Base-by-base conservation (phyloP, 2,797 vertebrate genomes). In the Melanotaenia parkinsoni region DNA sequence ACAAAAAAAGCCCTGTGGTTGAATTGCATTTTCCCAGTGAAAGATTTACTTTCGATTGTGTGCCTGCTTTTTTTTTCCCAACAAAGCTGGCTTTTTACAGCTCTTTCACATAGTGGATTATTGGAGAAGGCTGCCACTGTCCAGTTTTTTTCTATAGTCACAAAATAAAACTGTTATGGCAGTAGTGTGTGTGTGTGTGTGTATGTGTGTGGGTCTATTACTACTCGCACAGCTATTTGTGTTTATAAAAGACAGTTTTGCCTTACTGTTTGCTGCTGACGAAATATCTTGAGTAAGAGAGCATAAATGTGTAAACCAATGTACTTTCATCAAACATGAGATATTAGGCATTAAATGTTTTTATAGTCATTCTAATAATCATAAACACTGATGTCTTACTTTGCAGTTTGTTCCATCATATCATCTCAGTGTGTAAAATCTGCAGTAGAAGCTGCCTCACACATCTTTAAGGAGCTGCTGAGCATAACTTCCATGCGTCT, bases 21-120 rank as follows among this genome's bases (percentile, higher is more conserved):
- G 82, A 80, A 78, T 84, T 90, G 71, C 20, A n/a, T 86, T 90
- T 86, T 81, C 79, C 71, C 79, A 82, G 62, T 76, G 66, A 88
- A 85, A 88, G 78, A 85, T 88, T 87, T 86, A 72, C 74, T 81
- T 80, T 83, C 18, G 65, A 85, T 86, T 86, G 77, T 89, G 74
- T 43, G 74, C 62, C 74, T 74, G 43, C 68, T 80, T 84, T 87
- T 80, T 4, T 22, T 22, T 9, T 20, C 11, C 7, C n/a, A 66
- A 70, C 63, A 70, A 71, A 78, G 81, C 70, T 76, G 58, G 71
- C 65, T 84, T 77, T 75, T 77, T 86, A 76, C 67, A 83, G 72
- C 83, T 79, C 70, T 86, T 80, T 86, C 80, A 84, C 77, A 50
- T 60, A 62, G 66, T 64, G 77, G 84, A 89, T 88, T 87, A 86